phyloP scores from a whole-genome alignment of 2,797 vertebrate species.

The Schizopygopsis malacanthus region DNA sequence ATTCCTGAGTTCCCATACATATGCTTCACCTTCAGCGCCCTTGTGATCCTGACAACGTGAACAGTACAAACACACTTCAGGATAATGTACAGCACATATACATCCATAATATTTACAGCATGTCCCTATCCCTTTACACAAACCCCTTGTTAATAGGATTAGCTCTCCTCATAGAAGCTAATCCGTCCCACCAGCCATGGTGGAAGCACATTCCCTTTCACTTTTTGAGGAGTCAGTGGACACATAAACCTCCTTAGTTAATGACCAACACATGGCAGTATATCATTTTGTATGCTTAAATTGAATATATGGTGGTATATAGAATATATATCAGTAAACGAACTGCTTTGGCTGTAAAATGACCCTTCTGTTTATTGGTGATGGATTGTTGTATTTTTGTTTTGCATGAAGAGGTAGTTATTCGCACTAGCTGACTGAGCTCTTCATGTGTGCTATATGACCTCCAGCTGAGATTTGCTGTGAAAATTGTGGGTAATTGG shows the following conservation, averaged over 20 bases:
- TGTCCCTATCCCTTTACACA: conserved; percentile 21
- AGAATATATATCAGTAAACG: neutral
- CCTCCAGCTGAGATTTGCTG: conserved; percentile 20
- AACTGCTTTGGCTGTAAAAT: neutral
- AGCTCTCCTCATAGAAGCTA: conserved; percentile 31
- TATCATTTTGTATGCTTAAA: neutral
- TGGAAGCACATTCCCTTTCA: conserved; percentile 13
- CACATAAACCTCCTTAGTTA: neutral
- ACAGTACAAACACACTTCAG: conserved; percentile 18
- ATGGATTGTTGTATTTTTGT: neutral
- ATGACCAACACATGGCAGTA: neutral
- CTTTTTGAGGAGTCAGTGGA: neutral
- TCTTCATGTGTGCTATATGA: neutral
- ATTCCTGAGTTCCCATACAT: conserved; percentile 37
- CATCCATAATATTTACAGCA: conserved; percentile 21
- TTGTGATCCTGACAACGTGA: neutral
- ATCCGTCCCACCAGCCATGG: conserved; percentile 23
- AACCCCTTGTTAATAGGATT: conserved; percentile 35
- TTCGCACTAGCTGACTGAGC: neutral
- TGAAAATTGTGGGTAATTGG: conserved; percentile 9
- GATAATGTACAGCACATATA: conserved; percentile 29
- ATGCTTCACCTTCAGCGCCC: conserved; percentile 15
- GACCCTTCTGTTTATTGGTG: neutral
- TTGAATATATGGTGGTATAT: neutral
- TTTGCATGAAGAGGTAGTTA: neutral